Evolutionary conservation across 2,113 vertebrate species (phyloP).

Genomic region (Prietella phreatophila): DNA sequence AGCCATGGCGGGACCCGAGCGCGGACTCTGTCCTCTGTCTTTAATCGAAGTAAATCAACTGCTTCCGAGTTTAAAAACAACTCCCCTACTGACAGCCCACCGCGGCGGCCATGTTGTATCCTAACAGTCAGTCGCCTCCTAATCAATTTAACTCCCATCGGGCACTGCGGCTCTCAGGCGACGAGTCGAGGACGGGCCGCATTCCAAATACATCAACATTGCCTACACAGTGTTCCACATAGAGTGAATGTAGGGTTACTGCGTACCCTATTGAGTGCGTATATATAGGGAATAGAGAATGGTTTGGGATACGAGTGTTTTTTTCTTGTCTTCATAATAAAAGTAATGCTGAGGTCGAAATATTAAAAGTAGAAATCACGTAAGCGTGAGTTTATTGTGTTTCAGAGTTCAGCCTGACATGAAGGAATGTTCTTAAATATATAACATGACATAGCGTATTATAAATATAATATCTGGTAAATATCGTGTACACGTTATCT

Average conservation of each 20-base stretch:
- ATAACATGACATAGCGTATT: neutral
- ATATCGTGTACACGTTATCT: neutral
- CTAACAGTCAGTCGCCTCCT: slow-evolving; percentile 46
- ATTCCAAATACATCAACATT: neutral
- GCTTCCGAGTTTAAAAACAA: slow-evolving; percentile 55
- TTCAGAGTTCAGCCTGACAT: neutral
- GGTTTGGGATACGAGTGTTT: neutral
- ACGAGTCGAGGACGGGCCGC: slow-evolving; percentile 16
- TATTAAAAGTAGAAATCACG: neutral
- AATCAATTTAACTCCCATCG: slow-evolving; percentile 65
- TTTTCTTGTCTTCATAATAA: slow-evolving; percentile 5
- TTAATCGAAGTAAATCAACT: slow-evolving; percentile 17
- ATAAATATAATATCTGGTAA: neutral
- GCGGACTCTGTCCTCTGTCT: slow-evolving; percentile 19
- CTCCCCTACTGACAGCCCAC: slow-evolving; percentile 54
- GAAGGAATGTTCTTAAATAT: neutral
- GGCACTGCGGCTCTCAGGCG: slow-evolving; percentile 64
- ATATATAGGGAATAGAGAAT: neutral
- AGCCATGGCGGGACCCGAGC: slow-evolving; percentile 75
- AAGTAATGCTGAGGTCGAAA: neutral
- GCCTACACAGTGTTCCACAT: neutral
- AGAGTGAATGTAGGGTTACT: neutral
- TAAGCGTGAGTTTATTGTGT: neutral
- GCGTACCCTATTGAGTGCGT: neutral
- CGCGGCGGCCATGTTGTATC: slow-evolving; percentile 68